phyloP scores from a whole-genome alignment of 2,888 invertebrate species.

The Parthenolecanium corni region DNA sequence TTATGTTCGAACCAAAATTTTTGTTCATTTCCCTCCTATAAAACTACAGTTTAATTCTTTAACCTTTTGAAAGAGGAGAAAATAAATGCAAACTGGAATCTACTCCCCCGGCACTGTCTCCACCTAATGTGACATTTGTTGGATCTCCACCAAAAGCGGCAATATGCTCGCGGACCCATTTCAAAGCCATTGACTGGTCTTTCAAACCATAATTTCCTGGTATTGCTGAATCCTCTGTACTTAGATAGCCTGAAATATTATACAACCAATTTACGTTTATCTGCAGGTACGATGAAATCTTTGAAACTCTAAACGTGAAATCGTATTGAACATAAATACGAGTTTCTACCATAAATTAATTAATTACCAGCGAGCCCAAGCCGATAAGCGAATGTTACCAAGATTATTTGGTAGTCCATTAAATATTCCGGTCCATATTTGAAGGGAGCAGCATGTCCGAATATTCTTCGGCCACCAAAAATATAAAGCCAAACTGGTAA shows the following conservation, averaged over 20 bases:
- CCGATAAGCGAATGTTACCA: slow-evolving; percentile 39
- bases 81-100: slow-evolving; percentile 1
- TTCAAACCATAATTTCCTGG: slow-evolving; percentile 4
- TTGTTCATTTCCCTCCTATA: too few species aligned
- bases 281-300: background rate
- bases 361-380: slow-evolving; percentile 40
- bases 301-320: too few species aligned
- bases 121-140: background rate
- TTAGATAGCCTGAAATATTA: background rate
- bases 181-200: background rate
- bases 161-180: slow-evolving; percentile 1
- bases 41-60: background rate
- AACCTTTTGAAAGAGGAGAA: slow-evolving; percentile 3
- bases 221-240: background rate
- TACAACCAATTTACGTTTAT: background rate
- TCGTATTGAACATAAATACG: too few species aligned
- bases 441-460: slow-evolving; percentile 41
- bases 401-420: slow-evolving; percentile 48
- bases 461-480: slow-evolving; percentile 49
- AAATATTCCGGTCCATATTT: slow-evolving; percentile 47
- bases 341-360: too few species aligned
- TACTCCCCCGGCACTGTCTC: background rate
- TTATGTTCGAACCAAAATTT: too few species aligned
- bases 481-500: slow-evolving; percentile 43
- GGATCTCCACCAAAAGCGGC: background rate